Evolutionary conservation across 2,888 invertebrate genomes (phyloP).

Genomic region (Cerastis leucographa): DNA sequence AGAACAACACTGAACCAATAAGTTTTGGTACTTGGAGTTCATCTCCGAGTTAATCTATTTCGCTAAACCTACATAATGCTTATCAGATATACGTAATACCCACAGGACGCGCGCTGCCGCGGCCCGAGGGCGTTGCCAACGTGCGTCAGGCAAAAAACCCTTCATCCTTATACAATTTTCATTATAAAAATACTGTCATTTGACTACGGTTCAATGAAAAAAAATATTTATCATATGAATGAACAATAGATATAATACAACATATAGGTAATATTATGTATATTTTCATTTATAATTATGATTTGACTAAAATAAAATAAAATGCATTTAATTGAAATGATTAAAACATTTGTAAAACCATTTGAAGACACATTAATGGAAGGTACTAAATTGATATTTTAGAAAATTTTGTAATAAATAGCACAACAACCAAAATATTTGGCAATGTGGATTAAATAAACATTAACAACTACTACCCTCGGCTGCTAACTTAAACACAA

Average conservation of each 20-base stretch:
- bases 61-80: conserved; percentile 91
- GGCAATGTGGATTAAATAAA: conserved; percentile 88
- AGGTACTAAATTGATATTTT: conserved; percentile 89
- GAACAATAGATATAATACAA: conserved; percentile 88
- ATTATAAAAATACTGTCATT: conserved; percentile 91
- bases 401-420: conserved; percentile 86
- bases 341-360: conserved; percentile 88
- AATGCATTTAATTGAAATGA: conserved; percentile 90
- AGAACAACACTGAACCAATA: conserved; percentile 90
- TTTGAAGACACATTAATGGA: conserved; percentile 87
- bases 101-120: conserved; percentile 68
- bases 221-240: conserved; percentile 86
- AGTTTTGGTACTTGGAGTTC: conserved; percentile 89
- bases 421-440: conserved; percentile 90
- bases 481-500: conserved; percentile 88
- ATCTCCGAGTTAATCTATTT: conserved; percentile 89
- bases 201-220: conserved; percentile 91
- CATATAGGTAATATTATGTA: conserved; percentile 83
- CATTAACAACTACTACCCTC: conserved; percentile 86
- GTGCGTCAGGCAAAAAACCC: conserved; percentile 83
- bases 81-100: conserved; percentile 89
- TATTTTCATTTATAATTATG: conserved; percentile 87
- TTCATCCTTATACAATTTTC: conserved; percentile 89
- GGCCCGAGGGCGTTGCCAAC: conserved; percentile 57
- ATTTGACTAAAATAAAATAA: conserved; percentile 90